These are phyloP conservation scores for Halichoerus grypus DNA, from an alignment of 2,113 vertebrate genomes.

Conservation along the genomic window DNA sequence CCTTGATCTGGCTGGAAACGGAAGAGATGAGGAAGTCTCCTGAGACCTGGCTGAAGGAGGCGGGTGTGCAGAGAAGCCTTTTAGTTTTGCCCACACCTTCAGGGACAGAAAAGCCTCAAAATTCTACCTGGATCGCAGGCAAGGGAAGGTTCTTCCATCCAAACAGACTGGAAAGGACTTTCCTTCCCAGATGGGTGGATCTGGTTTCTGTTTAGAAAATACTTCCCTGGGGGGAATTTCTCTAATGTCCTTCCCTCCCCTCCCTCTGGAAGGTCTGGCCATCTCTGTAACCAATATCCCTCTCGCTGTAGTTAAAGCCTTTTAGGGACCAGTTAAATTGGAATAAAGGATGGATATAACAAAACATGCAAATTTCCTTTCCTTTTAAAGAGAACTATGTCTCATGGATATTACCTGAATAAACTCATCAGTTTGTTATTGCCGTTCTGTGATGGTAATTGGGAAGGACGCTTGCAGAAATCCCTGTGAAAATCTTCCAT, in stretches of 20 bases:
- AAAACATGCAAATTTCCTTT: constrained; percentile 39
- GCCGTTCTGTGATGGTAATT: background rate
- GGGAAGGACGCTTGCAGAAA: background rate
- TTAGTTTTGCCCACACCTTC: background rate
- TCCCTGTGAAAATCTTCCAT: background rate
- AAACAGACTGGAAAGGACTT: background rate
- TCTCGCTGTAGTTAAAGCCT: constrained; percentile 1
- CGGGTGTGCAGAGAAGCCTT: background rate
- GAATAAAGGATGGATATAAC: constrained; percentile 2
- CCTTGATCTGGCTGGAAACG: background rate
- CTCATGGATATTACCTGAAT: background rate
- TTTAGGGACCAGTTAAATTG: constrained; percentile 53
- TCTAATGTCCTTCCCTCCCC: background rate
- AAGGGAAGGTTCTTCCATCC: background rate
- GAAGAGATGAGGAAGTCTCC: background rate
- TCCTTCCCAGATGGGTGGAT: background rate
- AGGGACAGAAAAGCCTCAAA: background rate
- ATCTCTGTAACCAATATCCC: constrained; percentile 34
- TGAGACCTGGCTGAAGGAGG: background rate
- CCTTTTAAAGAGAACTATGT: constrained; percentile 30
- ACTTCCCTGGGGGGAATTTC: background rate
- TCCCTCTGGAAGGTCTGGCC: background rate
- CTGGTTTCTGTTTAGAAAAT: background rate
- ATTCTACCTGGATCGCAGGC: background rate
- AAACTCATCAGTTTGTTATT: constrained; percentile 4